Evolutionary conservation across 2,888 invertebrate species (phyloP).

Genomic region (Hololepta plana): DNA sequence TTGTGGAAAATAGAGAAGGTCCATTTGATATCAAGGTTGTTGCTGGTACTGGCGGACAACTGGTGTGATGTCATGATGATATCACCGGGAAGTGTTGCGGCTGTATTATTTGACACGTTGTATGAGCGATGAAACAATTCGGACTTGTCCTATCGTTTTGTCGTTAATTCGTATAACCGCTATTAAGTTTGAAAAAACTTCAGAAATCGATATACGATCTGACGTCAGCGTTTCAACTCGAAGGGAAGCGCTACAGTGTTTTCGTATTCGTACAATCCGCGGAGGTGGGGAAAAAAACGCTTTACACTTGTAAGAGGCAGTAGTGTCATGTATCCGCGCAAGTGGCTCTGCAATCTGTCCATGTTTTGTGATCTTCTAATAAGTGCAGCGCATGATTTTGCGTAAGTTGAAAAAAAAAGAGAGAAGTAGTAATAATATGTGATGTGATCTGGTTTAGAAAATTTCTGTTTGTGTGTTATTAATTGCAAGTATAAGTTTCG

Average conservation of each 20-base stretch:
- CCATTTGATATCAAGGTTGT: constrained; percentile 20
- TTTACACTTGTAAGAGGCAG: constrained; percentile 31
- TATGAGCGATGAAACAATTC: too few relatives aligned
- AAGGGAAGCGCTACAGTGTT: too few relatives aligned
- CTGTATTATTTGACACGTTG: constrained; percentile 7
- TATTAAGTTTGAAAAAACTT: constrained; percentile 22
- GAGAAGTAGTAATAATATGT: too few relatives aligned
- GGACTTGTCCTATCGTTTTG: too few relatives aligned
- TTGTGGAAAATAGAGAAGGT: constrained; percentile 7
- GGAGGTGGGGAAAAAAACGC: too few relatives aligned
- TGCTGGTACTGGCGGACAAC: constrained; percentile 21
- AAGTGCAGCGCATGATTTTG: constrained; percentile 22
- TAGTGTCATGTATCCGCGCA: constrained; percentile 30
- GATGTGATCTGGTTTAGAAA: too few relatives aligned
- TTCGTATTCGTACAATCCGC: too few relatives aligned
- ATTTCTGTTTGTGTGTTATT: constrained; percentile 5
- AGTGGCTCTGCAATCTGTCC: constrained; percentile 26
- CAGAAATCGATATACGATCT: constrained; percentile 28
- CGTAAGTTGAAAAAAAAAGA: constrained; percentile 26
- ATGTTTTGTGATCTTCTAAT: constrained; percentile 25
- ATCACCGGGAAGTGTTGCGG: constrained; percentile 29
- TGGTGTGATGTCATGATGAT: constrained; percentile 33
- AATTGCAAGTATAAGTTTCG: constrained; percentile 15
- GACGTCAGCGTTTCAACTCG: constrained; percentile 26
- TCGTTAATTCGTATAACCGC: constrained; percentile 23